Conservation (phyloP, 2,797 vertebrate species). For the Sebastes trivittatus region DNA sequence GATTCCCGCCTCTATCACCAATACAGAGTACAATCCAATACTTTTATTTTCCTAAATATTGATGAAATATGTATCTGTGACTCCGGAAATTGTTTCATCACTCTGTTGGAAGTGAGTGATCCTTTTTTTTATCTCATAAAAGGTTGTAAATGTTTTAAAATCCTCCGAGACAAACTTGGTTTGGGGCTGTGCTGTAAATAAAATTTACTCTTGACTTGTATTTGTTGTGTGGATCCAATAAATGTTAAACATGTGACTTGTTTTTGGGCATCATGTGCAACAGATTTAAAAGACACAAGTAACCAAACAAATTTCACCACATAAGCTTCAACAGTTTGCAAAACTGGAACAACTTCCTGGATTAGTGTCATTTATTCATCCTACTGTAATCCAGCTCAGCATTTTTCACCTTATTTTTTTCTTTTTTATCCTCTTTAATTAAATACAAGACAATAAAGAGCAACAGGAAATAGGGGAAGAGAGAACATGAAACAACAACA, state of each 20-base stretch:
- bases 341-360: not conserved
- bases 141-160: too few species aligned
- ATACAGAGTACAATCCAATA: too few species aligned
- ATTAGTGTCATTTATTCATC: not conserved
- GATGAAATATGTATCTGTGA: too few species aligned
- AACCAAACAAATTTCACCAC: not conserved
- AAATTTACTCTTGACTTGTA: not conserved
- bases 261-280: not conserved
- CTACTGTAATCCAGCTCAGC: not conserved
- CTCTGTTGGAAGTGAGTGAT: too few species aligned
- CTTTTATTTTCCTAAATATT: too few species aligned
- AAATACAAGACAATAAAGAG: slow-evolving; percentile 12
- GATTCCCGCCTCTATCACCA: too few species aligned
- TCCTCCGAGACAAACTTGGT: not conserved
- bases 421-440: not conserved
- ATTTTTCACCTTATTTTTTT: not conserved
- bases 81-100: too few species aligned
- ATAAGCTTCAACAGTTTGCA: not conserved
- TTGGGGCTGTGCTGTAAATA: not conserved
- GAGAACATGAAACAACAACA: slow-evolving; percentile 26
- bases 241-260: not conserved
- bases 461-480: slow-evolving; percentile 19
- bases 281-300: not conserved
- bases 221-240: not conserved
- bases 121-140: too few species aligned